Conservation (phyloP, 2,113 vertebrate species). For the Neotoma lepida region DNA sequence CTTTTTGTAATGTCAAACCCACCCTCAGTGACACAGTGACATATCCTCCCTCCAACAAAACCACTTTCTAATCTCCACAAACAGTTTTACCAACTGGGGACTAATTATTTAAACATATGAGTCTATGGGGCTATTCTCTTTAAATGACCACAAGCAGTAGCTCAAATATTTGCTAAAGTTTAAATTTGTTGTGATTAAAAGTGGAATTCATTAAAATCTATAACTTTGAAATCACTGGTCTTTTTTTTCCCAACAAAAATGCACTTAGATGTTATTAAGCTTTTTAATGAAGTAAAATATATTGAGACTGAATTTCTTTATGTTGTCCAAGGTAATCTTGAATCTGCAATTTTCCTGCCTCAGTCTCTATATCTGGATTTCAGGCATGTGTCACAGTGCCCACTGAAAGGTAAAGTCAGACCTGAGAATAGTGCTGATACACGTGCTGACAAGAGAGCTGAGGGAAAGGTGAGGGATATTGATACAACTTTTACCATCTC, state of each 20-base stretch:
- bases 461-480: background rate
- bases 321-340: background rate
- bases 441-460: background rate
- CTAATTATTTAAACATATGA: too few species aligned
- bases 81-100: too few species aligned
- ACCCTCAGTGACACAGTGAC: too few species aligned
- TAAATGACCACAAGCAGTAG: background rate
- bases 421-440: background rate
- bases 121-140: too few species aligned
- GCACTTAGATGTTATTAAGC: conserved; percentile 1
- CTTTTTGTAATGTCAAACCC: too few species aligned
- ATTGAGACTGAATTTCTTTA: background rate
- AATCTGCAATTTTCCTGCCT: background rate
- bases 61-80: too few species aligned
- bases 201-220: background rate
- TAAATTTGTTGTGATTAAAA: background rate
- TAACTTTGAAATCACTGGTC: background rate
- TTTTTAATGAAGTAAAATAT: background rate
- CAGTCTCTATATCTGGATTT: too few species aligned
- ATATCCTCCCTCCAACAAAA: too few species aligned
- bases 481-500: background rate
- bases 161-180: background rate
- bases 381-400: background rate
- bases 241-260: background rate
- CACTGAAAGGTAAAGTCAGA: background rate